phyloP scores from a whole-genome alignment of 2,888 invertebrate genomes.

The Rotaria magnacalcarata region DNA sequence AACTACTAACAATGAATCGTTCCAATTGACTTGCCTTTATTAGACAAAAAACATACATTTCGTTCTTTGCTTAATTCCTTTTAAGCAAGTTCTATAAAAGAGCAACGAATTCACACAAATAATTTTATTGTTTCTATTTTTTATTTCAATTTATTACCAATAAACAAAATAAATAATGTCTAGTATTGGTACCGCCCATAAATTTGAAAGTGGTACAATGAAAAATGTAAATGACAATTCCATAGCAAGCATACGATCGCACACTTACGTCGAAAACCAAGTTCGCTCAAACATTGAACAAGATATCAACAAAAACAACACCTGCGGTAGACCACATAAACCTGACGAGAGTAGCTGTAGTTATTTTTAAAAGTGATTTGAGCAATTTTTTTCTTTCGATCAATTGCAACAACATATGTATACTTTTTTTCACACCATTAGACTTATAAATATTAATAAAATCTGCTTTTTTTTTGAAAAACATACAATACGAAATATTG shows the following conservation, averaged over 20 bases:
- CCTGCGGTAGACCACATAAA: not conserved
- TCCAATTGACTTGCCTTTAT: not conserved
- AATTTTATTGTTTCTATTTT: no score
- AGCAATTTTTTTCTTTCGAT: no score
- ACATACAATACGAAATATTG: no score
- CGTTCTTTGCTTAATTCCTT: no score
- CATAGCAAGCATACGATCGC: not conserved
- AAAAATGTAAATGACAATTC: not conserved
- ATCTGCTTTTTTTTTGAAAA: no score
- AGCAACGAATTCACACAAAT: no score
- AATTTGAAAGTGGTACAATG: not conserved
- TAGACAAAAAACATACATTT: not conserved
- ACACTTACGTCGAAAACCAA: not conserved
- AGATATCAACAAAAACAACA: not conserved
- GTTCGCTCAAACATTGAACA: no score
- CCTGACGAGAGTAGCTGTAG: not conserved
- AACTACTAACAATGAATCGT: not conserved
- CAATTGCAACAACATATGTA: no score
- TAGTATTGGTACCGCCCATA: not conserved
- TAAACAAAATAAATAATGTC: not conserved
- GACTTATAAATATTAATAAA: no score
- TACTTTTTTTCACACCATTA: no score
- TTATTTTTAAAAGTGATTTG: not conserved
- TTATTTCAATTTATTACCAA: no score
- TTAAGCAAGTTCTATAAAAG: no score